Percentiles rank a stretch among this genome's conserved stretches.
These are phyloP conservation scores for Drosophila ogumai DNA, from an alignment of 1,140 invertebrate species.

Conservation along the genomic window DNA sequence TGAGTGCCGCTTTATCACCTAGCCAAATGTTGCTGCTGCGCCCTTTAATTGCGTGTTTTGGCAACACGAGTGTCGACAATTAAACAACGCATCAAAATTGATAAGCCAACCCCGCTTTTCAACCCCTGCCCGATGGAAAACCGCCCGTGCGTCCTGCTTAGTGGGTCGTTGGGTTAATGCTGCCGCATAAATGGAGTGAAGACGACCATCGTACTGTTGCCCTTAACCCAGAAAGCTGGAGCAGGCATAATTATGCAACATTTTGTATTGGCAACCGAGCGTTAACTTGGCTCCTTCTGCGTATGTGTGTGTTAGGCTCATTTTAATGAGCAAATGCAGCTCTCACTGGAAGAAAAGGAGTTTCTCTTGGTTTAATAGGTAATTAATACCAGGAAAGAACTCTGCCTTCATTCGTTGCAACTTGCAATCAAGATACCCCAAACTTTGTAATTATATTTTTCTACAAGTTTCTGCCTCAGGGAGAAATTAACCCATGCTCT, in stretches of 20 bases:
- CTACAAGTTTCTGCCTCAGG: background rate
- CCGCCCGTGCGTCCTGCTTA: conserved; percentile 40
- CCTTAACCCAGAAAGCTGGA: conserved; percentile 58
- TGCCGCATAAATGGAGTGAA: conserved; percentile 61
- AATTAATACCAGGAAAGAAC: background rate
- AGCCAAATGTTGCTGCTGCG: conserved; percentile 60
- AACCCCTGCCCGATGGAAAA: background rate
- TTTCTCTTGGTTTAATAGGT: background rate
- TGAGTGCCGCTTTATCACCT: conserved; percentile 52
- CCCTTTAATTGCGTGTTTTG: conserved; percentile 74
- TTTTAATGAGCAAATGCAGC: conserved; percentile 63
- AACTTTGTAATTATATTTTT: background rate
- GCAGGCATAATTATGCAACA: conserved; percentile 75
- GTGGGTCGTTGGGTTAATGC: conserved; percentile 35
- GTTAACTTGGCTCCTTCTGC: conserved; percentile 32
- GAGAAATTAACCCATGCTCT: background rate
- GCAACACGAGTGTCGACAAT: conserved; percentile 65
- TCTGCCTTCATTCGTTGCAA: background rate
- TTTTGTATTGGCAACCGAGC: conserved; percentile 52
- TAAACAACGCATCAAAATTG: conserved; percentile 77
- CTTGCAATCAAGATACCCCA: background rate
- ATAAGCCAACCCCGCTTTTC: conserved; percentile 49
- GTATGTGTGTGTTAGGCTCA: conserved; percentile 2
- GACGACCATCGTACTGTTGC: conserved; percentile 25
- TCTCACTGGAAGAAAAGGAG: background rate